These are phyloP conservation scores for Budorcas taxicolor DNA, from an alignment of 2,113 vertebrate genomes.

Conservation along the genomic window DNA sequence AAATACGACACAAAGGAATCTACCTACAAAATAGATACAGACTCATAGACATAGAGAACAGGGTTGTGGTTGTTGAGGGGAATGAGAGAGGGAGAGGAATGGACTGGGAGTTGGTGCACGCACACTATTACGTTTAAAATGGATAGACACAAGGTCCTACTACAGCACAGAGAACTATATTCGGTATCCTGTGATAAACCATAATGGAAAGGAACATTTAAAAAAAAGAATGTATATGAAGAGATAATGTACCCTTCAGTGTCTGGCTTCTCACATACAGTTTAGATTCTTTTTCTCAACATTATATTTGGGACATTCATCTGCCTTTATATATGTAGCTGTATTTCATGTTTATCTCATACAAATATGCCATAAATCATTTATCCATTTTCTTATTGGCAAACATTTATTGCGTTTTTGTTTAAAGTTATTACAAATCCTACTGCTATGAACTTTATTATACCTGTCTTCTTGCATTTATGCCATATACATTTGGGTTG, in stretches of 20 bases:
- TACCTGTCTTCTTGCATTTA: not conserved
- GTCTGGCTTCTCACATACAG: not conserved
- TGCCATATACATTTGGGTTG: not conserved
- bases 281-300: not conserved
- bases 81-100: not conserved
- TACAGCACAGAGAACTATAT: not conserved
- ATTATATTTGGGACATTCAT: not conserved
- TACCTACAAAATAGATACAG: not conserved
- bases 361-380: not conserved
- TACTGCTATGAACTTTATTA: not conserved
- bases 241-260: not conserved
- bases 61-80: not conserved
- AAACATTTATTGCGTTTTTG: not conserved
- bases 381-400: not conserved
- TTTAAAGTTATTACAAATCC: not conserved
- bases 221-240: not conserved
- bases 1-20: not conserved
- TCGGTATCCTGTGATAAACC: not conserved
- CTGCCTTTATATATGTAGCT: not conserved
- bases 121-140: not conserved
- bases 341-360: not conserved
- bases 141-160: not conserved
- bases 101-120: not conserved
- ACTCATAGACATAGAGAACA: not conserved
- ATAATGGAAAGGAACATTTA: not conserved